A percentile compares a stretch with the other conserved stretches of the same genome.
phyloP scores from a whole-genome alignment of 2,888 invertebrate genomes.

The Brenthis hecate region DNA sequence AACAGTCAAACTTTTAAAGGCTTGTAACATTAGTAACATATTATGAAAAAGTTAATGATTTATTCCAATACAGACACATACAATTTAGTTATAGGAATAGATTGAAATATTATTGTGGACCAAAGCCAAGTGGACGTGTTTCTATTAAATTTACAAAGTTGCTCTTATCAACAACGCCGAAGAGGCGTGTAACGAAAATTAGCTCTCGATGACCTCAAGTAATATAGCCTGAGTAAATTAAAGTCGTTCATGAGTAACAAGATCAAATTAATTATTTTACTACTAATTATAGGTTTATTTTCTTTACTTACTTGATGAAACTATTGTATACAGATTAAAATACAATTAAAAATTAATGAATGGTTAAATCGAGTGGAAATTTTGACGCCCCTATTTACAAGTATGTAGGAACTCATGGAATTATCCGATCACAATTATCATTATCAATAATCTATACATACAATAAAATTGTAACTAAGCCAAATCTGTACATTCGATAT shows the following conservation, averaged over 20 bases:
- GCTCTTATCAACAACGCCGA: conserved; percentile 35
- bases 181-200: conserved; percentile 40
- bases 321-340: background rate
- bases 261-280: conserved; percentile 17
- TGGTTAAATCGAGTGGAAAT: too few relatives aligned
- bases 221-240: conserved; percentile 24
- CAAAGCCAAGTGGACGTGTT: conserved; percentile 19
- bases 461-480: too few relatives aligned
- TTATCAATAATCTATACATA: too few relatives aligned
- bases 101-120: conserved; percentile 26
- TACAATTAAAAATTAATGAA: too few relatives aligned
- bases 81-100: background rate
- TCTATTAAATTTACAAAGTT: conserved; percentile 33
- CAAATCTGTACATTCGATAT: too few relatives aligned
- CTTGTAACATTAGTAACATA: too few relatives aligned
- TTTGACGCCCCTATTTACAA: too few relatives aligned
- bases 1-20: too few relatives aligned
- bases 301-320: background rate
- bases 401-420: too few relatives aligned
- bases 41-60: too few relatives aligned
- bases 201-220: conserved; percentile 31
- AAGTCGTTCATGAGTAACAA: conserved; percentile 21
- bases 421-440: too few relatives aligned
- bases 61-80: background rate
- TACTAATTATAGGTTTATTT: background rate